phyloP scores from a whole-genome alignment of 2,113 vertebrate species.

The Siniperca chuatsi region DNA sequence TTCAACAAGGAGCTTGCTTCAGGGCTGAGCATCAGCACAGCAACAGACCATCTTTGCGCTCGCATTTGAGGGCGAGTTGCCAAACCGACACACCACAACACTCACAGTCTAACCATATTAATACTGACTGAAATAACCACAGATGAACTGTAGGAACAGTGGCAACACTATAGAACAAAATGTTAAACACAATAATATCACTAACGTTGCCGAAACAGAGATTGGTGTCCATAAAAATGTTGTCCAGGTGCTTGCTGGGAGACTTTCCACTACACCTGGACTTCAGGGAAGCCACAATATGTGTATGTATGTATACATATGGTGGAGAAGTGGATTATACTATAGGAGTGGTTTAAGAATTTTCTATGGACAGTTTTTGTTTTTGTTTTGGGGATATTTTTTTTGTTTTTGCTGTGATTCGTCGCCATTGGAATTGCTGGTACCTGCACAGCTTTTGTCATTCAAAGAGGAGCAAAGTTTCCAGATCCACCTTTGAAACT shows the following conservation, averaged over 20 bases:
- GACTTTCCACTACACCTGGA: background rate
- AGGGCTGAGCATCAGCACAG: background rate
- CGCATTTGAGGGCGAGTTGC: background rate
- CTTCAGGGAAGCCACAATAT: background rate
- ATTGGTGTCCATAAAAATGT: background rate
- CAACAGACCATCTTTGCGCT: background rate
- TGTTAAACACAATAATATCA: background rate
- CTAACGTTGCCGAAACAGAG: background rate
- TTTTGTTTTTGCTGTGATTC: no score
- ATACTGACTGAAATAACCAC: background rate
- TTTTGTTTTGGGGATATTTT: no score
- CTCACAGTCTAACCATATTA: background rate
- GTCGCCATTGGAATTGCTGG: no score
- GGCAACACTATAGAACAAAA: background rate
- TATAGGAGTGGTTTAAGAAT: background rate
- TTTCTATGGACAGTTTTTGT: no score
- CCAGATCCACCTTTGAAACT: background rate
- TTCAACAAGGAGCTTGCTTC: background rate
- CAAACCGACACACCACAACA: background rate
- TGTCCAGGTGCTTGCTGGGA: background rate
- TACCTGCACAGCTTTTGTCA: no score
- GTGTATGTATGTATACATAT: background rate
- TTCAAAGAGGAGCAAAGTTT: no score
- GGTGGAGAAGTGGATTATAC: background rate
- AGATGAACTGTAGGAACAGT: background rate